Conservation (phyloP, 2,888 invertebrate species). For the Scotopteryx bipunctaria region DNA sequence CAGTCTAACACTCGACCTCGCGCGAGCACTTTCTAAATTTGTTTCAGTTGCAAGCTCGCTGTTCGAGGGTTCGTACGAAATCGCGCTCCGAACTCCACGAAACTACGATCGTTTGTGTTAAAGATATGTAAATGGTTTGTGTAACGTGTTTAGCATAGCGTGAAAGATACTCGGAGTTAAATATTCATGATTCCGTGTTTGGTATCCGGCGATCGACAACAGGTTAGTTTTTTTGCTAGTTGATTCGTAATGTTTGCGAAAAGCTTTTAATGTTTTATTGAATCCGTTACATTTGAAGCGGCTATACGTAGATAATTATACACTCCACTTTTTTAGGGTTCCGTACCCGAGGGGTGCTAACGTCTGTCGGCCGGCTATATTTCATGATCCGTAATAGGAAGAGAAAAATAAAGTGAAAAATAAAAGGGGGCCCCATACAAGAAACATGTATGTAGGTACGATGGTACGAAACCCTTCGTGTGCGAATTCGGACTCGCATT, state of each 20-base stretch:
- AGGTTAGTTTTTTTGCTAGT: constrained; percentile 61
- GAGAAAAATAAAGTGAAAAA: too few relatives aligned
- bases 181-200: constrained; percentile 55
- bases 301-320: too few relatives aligned
- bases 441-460: too few relatives aligned
- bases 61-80: constrained; percentile 34
- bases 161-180: constrained; percentile 58
- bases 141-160: constrained; percentile 46
- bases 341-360: too few relatives aligned
- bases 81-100: constrained; percentile 24
- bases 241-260: constrained; percentile 33
- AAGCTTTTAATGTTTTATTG: constrained; percentile 26
- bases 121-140: constrained; percentile 49
- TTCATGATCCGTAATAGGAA: too few relatives aligned
- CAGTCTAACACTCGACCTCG: constrained; percentile 43
- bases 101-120: constrained; percentile 28
- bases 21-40: constrained; percentile 39
- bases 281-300: constrained; percentile 1
- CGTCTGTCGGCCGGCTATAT: too few relatives aligned
- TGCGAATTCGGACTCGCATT: too few relatives aligned
- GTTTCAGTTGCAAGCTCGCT: constrained; percentile 45
- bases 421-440: too few relatives aligned
- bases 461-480: too few relatives aligned
- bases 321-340: too few relatives aligned
- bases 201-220: constrained; percentile 55